Evolutionary conservation across 35 echinoderm and acorn worm genomes (phyloP).

Genomic region (Apostichopus parvimensis): DNA sequence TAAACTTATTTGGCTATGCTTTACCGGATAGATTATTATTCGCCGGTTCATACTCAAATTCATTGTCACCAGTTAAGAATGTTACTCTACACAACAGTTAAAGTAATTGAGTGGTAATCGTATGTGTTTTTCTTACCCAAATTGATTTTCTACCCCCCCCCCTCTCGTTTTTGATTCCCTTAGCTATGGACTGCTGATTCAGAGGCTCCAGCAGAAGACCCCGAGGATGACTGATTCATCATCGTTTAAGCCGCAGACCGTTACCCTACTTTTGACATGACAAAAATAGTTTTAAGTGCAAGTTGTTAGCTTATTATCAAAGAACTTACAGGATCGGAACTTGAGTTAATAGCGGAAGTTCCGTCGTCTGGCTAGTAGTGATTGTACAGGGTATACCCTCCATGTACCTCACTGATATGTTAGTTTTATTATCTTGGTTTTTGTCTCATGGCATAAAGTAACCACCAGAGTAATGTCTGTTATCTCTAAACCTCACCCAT

Average conservation of each 20-base stretch:
- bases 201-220: constrained; percentile 7
- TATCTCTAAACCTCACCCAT: background rate
- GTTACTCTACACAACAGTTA: no score
- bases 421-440: background rate
- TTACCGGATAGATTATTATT: no score
- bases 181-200: constrained; percentile 86
- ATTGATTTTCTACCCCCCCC: no score
- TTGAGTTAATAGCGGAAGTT: background rate
- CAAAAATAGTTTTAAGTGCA: background rate
- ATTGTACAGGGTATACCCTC: background rate
- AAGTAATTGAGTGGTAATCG: no score
- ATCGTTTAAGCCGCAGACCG: background rate
- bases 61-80: no score
- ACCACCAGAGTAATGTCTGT: no score
- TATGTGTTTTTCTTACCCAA: no score
- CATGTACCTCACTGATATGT: background rate
- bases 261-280: constrained; percentile 12
- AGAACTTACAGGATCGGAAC: constrained; percentile 1
- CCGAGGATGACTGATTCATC: constrained; percentile 1
- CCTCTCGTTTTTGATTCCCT: background rate
- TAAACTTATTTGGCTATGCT: no score
- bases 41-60: no score
- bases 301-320: constrained; percentile 29
- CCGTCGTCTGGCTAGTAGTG: background rate
- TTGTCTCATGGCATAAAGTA: no score